Evolutionary conservation across 1,140 invertebrate species (phyloP).

Genomic region (Macrotrachela quadricornifera): DNA sequence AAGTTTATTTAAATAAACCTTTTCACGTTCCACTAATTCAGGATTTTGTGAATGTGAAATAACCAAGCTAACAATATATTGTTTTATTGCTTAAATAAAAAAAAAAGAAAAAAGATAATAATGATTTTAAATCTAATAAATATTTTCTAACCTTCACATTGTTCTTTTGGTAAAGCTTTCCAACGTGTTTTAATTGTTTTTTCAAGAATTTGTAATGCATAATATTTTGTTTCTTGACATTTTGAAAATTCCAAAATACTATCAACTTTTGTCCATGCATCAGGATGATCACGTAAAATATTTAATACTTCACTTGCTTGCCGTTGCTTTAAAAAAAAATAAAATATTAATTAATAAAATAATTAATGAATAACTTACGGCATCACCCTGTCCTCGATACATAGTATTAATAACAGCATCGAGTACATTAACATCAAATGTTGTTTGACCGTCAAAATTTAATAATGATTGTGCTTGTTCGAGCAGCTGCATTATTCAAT

Average conservation of each 20-base stretch:
- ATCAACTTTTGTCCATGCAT: constrained; percentile 96
- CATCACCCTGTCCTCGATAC: constrained; percentile 7
- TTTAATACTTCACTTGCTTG: constrained; percentile 7
- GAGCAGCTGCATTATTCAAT: background rate
- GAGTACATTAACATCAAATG: constrained; percentile 5
- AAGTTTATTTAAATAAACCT: constrained; percentile 88
- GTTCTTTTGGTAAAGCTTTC: constrained; percentile 90
- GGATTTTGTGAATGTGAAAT: constrained; percentile 91
- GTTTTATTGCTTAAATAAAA: constrained; percentile 51
- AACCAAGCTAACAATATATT: constrained; percentile 91
- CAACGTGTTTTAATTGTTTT: constrained; percentile 96
- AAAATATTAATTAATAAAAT: background rate
- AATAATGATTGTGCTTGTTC: constrained; percentile 8
- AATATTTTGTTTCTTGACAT: constrained; percentile 98
- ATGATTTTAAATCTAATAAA: no score
- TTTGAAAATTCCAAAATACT: constrained; percentile 79
- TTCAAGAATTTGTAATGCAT: constrained; percentile 94
- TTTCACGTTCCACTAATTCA: constrained; percentile 63
- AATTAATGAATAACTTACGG: background rate
- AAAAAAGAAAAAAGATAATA: no score
- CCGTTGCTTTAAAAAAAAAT: background rate
- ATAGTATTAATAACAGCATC: constrained; percentile 6
- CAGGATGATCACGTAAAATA: constrained; percentile 74
- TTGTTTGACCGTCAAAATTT: constrained; percentile 5
- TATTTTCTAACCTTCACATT: constrained; percentile 47